Conservation (phyloP, 2,113 vertebrate genomes). For the Eonycteris spelaea region DNA sequence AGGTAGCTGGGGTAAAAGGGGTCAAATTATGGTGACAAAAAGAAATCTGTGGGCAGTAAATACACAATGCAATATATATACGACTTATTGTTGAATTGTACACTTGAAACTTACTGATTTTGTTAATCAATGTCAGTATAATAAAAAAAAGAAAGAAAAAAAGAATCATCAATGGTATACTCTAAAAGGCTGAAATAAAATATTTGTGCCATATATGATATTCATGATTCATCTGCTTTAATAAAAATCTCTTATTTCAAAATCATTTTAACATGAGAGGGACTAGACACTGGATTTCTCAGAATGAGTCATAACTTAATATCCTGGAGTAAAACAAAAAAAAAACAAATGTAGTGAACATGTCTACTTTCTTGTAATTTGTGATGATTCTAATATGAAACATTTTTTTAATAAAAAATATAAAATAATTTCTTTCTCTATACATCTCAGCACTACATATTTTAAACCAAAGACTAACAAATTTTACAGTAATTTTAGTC, state of each 20-base stretch:
- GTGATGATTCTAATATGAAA: constrained; percentile 43
- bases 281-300: constrained; percentile 36
- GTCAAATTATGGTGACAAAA: too few species aligned
- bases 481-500: constrained; percentile 50
- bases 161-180: background rate
- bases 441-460: background rate
- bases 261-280: constrained; percentile 53
- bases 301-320: constrained; percentile 52
- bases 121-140: too few species aligned
- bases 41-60: too few species aligned
- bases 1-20: too few species aligned
- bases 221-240: constrained; percentile 41
- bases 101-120: too few species aligned
- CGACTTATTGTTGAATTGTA: too few species aligned
- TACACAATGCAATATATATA: too few species aligned
- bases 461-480: constrained; percentile 45
- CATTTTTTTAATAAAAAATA: constrained; percentile 34
- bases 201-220: background rate
- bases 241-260: constrained; percentile 28
- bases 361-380: constrained; percentile 27
- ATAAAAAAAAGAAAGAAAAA: too few species aligned
- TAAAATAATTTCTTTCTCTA: constrained; percentile 47
- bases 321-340: constrained; percentile 40
- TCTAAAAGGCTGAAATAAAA: constrained; percentile 44
- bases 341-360: constrained; percentile 49